Conservation (phyloP, 2,888 invertebrate species). For the Hypsopygia costalis region DNA sequence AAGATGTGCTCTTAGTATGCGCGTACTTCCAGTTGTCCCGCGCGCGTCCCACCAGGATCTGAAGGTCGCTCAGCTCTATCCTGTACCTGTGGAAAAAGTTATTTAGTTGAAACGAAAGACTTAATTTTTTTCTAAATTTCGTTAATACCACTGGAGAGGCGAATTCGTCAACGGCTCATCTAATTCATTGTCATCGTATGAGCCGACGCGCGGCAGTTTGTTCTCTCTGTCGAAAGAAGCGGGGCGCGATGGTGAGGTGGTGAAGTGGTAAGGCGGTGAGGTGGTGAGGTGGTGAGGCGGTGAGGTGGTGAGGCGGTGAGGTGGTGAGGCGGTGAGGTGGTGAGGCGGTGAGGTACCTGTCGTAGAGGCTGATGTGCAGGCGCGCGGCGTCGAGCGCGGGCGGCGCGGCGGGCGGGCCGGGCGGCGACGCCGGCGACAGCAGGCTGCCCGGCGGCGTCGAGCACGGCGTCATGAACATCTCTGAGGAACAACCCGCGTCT, state of each 20-base stretch:
- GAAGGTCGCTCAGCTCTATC: conserved; percentile 90
- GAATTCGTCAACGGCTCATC: too few relatives aligned
- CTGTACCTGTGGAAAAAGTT: conserved; percentile 85
- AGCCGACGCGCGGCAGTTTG: too few relatives aligned
- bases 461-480: conserved; percentile 91
- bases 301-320: too few relatives aligned
- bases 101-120: too few relatives aligned
- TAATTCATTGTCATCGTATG: too few relatives aligned
- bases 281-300: background rate
- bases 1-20: conserved; percentile 90
- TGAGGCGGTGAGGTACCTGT: too few relatives aligned
- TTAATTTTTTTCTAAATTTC: too few relatives aligned
- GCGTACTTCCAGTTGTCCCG: conserved; percentile 95
- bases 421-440: conserved; percentile 79
- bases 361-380: conserved; percentile 55
- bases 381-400: conserved; percentile 39
- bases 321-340: too few relatives aligned
- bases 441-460: conserved; percentile 92
- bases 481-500: conserved; percentile 43
- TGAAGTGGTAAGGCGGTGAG: too few relatives aligned
- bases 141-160: too few relatives aligned
- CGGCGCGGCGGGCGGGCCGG: conserved; percentile 27
- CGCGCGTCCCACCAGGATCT: conserved; percentile 93
- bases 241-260: too few relatives aligned
- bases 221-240: too few relatives aligned